Evolutionary conservation across 1,140 invertebrate species (phyloP).

Genomic region (Thaumatotibia leucotreta): DNA sequence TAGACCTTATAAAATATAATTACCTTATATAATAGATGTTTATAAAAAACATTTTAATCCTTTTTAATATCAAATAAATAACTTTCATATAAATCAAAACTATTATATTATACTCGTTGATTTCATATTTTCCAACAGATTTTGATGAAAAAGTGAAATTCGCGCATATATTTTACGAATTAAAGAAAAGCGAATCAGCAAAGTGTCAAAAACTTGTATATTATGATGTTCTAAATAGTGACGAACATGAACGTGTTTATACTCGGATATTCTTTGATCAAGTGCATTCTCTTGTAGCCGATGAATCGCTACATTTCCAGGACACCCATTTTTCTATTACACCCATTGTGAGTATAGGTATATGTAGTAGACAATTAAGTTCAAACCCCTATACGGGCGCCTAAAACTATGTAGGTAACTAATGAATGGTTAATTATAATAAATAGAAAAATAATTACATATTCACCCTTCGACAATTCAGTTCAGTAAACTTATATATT

Average conservation of each 20-base stretch:
- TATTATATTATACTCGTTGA: not conserved
- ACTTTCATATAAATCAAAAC: not conserved
- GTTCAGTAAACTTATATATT: no score
- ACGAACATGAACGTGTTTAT: conserved; percentile 60
- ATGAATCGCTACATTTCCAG: conserved; percentile 51
- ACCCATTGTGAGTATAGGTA: conserved; percentile 59
- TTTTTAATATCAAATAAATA: not conserved
- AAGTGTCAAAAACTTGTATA: conserved; percentile 54
- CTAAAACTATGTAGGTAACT: no score
- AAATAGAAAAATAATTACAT: no score
- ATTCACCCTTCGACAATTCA: no score
- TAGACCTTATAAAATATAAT: no score
- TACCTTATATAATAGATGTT: no score
- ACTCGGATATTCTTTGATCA: conserved; percentile 65
- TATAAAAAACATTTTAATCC: no score
- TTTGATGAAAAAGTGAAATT: conserved; percentile 65
- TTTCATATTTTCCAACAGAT: conserved; percentile 35
- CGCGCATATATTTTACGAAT: conserved; percentile 52
- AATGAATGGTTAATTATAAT: no score
- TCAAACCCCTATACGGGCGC: no score
- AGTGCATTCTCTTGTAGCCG: conserved; percentile 55
- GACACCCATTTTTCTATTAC: conserved; percentile 56
- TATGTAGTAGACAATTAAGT: not conserved
- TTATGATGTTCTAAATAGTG: conserved; percentile 58
- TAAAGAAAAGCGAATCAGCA: conserved; percentile 52